phyloP scores from a whole-genome alignment of 2,888 invertebrate species.

The Ormia ochracea region DNA sequence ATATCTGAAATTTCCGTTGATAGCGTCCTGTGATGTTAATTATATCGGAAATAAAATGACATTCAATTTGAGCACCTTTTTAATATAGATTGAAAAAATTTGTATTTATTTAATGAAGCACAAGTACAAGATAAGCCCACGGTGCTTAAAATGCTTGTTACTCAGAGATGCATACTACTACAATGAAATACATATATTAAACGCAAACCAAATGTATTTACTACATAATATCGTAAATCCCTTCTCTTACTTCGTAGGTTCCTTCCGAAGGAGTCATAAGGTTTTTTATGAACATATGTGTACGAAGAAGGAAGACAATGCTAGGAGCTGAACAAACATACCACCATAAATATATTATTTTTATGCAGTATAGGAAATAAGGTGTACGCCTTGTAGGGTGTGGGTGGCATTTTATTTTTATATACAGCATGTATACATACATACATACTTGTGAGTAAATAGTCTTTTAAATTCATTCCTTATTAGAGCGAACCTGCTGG shows the following conservation, averaged over 20 bases:
- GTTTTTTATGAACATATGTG: neutral
- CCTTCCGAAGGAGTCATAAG: neutral
- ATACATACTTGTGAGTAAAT: conserved; percentile 5
- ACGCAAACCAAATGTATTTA: neutral
- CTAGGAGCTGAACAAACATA: conserved; percentile 13
- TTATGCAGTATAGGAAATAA: conserved; percentile 6
- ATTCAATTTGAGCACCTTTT: too few relatives aligned
- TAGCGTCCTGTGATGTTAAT: too few relatives aligned
- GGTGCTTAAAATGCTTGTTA: conserved; percentile 1
- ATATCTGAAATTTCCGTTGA: too few relatives aligned
- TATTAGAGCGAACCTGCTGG: conserved; percentile 27
- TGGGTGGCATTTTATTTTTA: neutral
- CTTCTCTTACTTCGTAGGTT: conserved; percentile 1
- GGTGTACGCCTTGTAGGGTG: neutral
- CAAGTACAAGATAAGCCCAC: neutral
- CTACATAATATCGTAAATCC: neutral
- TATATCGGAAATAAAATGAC: too few relatives aligned
- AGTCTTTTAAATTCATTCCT: conserved; percentile 16
- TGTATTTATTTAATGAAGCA: neutral
- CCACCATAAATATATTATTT: conserved; percentile 1
- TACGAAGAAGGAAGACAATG: conserved; percentile 17
- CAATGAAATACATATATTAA: neutral
- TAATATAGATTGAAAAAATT: too few relatives aligned
- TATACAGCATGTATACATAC: neutral
- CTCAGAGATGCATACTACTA: conserved; percentile 5